These are phyloP conservation scores for Peribatodes rhomboidaria DNA, from an alignment of 2,888 invertebrate species.

Conservation along the genomic window DNA sequence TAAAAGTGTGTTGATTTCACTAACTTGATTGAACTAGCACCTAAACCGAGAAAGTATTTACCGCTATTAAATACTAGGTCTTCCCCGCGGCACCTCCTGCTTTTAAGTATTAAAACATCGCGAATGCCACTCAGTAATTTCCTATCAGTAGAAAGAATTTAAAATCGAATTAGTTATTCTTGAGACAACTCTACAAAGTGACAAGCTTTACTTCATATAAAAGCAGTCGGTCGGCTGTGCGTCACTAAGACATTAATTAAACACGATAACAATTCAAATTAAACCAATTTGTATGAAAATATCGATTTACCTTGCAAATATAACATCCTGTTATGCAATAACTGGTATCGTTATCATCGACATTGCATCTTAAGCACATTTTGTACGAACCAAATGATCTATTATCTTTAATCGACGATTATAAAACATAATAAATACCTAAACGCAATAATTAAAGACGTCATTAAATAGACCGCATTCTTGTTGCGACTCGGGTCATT, in stretches of 20 bases:
- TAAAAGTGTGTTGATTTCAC: slow-evolving; percentile 51
- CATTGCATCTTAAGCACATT: slow-evolving; percentile 30
- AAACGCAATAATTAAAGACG: not conserved
- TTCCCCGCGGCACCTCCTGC: not conserved
- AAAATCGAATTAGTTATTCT: not conserved
- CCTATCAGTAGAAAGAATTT: too few relatives aligned
- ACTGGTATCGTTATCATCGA: slow-evolving; percentile 15
- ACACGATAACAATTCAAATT: slow-evolving; percentile 35
- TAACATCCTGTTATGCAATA: slow-evolving; percentile 43
- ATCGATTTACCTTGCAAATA: slow-evolving; percentile 38
- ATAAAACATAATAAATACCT: slow-evolving; percentile 6
- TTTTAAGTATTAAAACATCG: not conserved
- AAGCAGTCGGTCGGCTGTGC: slow-evolving; percentile 2
- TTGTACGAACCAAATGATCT: slow-evolving; percentile 23
- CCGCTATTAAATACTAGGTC: slow-evolving; percentile 24
- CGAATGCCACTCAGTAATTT: too few relatives aligned
- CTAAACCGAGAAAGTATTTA: slow-evolving; percentile 39
- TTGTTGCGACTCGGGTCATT: slow-evolving; percentile 11
- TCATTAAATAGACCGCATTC: slow-evolving; percentile 9
- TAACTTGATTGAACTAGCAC: slow-evolving; percentile 46
- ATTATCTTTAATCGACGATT: slow-evolving; percentile 22
- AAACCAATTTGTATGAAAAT: slow-evolving; percentile 36
- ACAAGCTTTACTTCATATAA: not conserved
- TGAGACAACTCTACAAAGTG: not conserved
- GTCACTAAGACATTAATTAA: slow-evolving; percentile 13